Base-by-base conservation (phyloP, 2,888 invertebrate species). In the Andrena fulva region DNA sequence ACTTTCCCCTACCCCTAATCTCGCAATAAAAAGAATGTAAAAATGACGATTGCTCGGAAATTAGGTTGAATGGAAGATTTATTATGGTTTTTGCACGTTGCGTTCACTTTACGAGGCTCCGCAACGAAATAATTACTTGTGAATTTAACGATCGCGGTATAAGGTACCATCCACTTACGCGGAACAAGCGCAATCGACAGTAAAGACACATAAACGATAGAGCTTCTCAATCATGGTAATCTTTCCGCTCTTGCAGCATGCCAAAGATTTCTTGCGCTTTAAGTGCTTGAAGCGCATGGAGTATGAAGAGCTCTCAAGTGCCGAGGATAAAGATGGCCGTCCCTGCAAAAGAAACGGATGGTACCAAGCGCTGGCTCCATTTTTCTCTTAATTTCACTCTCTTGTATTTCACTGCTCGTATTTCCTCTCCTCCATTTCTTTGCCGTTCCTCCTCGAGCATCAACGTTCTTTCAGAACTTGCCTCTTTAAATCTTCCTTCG, bases 261-360 rank as follows among this genome's bases (percentile, higher is more conserved):
- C 20, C n/a, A 56, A 50, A 70, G 24, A 6, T 52, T 20, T 16
- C 50, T 56, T 7, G 50, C 20, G 69, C 8, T 24, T 73, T 69
- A 66, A 79, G 48, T 79, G 54, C 67, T 67, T 20, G 8, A 67
- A 59, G 67, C 56, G 54, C 33, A 27, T 7, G 16, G 29, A 24
- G 48, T 60, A 59, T 52, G 72, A 66, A 66, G 60, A 29, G 70
- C 50, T n/a, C 67, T 62, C 24, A 50, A 27, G 35, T 64, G 63
- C n/a, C 10, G 62, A 42, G 56, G 12, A 80, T 62, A 59, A 80
- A 68, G 68, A 50, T 50, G 56, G 48, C 35, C 71, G 62, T 60
- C 66, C n/a, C 20, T 12, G 50, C 7, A 67, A 59, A 63, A 75
- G 75, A 68, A 77, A 82, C 62, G 67, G 68, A 75, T 20, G 48